phyloP scores from a whole-genome alignment of 2,888 invertebrate genomes.

The Nemapogon koenigi region DNA sequence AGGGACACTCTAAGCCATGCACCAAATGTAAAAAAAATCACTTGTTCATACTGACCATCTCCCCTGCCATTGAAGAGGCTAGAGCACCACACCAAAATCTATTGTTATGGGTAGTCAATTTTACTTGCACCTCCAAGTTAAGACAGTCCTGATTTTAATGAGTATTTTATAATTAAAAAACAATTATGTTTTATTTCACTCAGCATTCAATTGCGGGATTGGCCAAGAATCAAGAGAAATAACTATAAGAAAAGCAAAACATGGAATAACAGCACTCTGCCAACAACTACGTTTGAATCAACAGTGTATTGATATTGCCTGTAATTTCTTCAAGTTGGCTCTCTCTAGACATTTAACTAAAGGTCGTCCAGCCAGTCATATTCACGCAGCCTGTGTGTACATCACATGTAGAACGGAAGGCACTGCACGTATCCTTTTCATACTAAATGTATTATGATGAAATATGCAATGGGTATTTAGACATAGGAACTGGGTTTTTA shows the following conservation, averaged over 20 bases:
- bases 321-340: constrained; percentile 94
- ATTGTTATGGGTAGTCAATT: too few relatives aligned
- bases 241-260: constrained; percentile 87
- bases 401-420: constrained; percentile 95
- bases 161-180: too few relatives aligned
- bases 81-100: too few relatives aligned
- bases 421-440: constrained; percentile 88
- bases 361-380: constrained; percentile 88
- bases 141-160: too few relatives aligned
- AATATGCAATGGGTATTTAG: too few relatives aligned
- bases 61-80: too few relatives aligned
- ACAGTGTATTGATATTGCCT: constrained; percentile 92
- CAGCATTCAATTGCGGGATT: constrained; percentile 79
- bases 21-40: not conserved
- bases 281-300: constrained; percentile 88
- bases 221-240: constrained; percentile 92
- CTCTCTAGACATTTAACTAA: constrained; percentile 83
- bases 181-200: constrained; percentile 19
- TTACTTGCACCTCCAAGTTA: too few relatives aligned
- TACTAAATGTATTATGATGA: too few relatives aligned
- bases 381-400: constrained; percentile 97
- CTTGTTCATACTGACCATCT: too few relatives aligned
- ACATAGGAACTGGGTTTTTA: too few relatives aligned
- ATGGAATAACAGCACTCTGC: constrained; percentile 84
- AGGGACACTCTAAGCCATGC: not conserved